Evolutionary conservation across 23 tunicate genomes (phyloP).

Genomic region (Diplosoma virens): DNA sequence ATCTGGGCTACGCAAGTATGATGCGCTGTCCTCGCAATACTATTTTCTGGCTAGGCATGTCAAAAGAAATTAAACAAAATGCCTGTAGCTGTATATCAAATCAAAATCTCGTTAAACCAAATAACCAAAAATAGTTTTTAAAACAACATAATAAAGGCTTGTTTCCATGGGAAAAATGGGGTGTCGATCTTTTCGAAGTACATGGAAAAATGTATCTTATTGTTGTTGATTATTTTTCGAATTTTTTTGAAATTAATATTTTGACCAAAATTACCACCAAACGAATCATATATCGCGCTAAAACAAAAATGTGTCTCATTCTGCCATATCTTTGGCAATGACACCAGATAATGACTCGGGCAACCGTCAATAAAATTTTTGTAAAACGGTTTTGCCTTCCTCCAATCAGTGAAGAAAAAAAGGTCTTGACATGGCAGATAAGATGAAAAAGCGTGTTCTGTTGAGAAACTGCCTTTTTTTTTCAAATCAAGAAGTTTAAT

Average conservation of each 20-base stretch:
- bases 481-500: no score
- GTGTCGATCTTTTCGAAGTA: constrained; percentile 19
- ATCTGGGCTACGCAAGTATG: constrained; percentile 22
- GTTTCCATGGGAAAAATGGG: constrained; percentile 25
- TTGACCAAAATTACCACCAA: not conserved
- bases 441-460: no score
- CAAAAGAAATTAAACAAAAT: constrained; percentile 13
- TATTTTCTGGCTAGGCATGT: constrained; percentile 33
- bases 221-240: constrained; percentile 30
- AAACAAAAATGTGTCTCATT: no score
- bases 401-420: no score
- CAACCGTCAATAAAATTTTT: no score
- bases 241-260: constrained; percentile 14
- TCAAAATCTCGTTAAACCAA: constrained; percentile 3
- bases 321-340: no score
- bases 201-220: constrained; percentile 13
- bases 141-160: constrained; percentile 1
- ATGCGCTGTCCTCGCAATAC: constrained; percentile 31
- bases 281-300: no score
- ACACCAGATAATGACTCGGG: no score
- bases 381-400: no score
- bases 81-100: not conserved
- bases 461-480: no score
- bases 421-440: no score
- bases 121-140: constrained; percentile 15